Conservation (phyloP, 2,888 invertebrate species). For the Mimumesa dahlbomi region DNA sequence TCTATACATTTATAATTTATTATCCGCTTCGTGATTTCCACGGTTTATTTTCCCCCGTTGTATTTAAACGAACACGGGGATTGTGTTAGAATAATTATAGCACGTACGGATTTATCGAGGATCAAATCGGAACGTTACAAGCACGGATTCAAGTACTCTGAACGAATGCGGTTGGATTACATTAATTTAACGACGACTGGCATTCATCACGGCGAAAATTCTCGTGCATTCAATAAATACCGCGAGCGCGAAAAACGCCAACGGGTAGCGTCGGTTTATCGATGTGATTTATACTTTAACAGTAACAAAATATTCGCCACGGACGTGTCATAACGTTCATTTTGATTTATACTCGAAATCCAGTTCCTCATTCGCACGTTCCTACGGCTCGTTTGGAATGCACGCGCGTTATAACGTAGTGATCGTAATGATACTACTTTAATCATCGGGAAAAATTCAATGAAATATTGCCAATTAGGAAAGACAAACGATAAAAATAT, state of each 20-base stretch:
- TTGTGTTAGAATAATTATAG: too few species aligned
- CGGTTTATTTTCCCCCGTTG: too few species aligned
- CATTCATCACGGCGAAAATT: not conserved
- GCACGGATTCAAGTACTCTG: not conserved
- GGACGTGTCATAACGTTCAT: conserved; percentile 8
- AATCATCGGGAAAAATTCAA: too few species aligned
- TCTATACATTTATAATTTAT: too few species aligned
- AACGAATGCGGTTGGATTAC: not conserved
- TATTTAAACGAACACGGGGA: too few species aligned
- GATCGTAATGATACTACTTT: too few species aligned
- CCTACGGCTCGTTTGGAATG: conserved; percentile 1
- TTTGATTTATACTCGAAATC: conserved; percentile 8
- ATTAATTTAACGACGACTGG: not conserved
- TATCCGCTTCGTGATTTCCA: too few species aligned
- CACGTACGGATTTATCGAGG: too few species aligned
- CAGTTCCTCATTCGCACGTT: not conserved
- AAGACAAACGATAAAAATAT: too few species aligned
- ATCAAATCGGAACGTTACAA: too few species aligned
- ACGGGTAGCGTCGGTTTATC: conserved; percentile 21
- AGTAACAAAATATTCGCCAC: conserved; percentile 21
- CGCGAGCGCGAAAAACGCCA: not conserved
- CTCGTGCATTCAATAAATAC: not conserved
- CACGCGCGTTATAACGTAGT: too few species aligned
- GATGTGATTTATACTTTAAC: not conserved
- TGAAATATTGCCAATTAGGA: too few species aligned